These are phyloP conservation scores for Aegotheles bennettii DNA, from an alignment of 2,113 vertebrate species.

Conservation along the genomic window DNA sequence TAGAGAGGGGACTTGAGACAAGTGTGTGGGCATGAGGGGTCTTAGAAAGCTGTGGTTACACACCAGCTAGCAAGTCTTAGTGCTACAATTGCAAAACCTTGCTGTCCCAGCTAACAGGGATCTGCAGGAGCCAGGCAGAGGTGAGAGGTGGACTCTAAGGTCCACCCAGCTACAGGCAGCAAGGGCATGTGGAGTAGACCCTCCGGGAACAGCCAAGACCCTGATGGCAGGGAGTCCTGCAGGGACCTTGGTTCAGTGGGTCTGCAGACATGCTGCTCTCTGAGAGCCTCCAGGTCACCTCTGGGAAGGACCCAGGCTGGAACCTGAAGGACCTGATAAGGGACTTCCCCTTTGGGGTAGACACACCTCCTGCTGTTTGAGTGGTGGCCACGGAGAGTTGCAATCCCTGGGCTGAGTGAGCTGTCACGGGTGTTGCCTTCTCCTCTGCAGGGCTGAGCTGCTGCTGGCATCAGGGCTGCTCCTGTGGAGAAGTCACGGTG, in stretches of 20 bases:
- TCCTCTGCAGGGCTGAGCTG: neutral
- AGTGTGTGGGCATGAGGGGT: rapidly evolving
- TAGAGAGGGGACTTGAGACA: neutral
- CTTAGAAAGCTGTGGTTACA: neutral
- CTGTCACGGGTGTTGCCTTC: neutral
- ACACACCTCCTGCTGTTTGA: neutral
- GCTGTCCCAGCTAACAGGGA: neutral
- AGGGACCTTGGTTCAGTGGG: neutral
- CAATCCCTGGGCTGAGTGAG: neutral
- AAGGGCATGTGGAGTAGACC: too few relatives aligned
- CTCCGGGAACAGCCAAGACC: rapidly evolving
- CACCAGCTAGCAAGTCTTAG: neutral
- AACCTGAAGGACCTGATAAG: neutral
- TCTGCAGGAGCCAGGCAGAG: neutral
- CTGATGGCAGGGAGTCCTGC: neutral
- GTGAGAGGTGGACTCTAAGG: neutral
- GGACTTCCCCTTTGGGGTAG: rapidly evolving
- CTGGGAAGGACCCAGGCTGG: neutral
- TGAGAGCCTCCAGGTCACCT: rapidly evolving
- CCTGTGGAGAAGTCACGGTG: rapidly evolving
- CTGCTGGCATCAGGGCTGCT: rapidly evolving
- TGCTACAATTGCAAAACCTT: neutral
- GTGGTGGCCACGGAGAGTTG: rapidly evolving
- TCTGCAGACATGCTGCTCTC: neutral
- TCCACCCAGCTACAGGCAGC: neutral